Evolutionary conservation across 1,140 invertebrate genomes (phyloP), one percentile per base, ranked within the genome.

Genomic region (Aphaenogaster floridana): DNA sequence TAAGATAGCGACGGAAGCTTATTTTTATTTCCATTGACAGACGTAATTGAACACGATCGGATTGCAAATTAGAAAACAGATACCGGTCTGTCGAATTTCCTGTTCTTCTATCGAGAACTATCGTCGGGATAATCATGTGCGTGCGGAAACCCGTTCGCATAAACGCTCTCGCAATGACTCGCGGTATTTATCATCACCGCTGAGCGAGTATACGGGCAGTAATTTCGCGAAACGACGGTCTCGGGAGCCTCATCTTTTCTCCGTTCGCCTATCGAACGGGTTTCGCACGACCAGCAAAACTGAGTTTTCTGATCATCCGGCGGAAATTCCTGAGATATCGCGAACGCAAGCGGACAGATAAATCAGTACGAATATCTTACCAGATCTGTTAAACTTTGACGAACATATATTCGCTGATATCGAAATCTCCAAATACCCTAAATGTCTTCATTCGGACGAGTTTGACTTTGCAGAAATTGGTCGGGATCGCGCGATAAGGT

Each of bases 271-370:
- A 34, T 61, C 54, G 42, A 42, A 74, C 80, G 57, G 39, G 80
- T 84, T 84, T 84, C 80, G 80, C 80, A 74, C 80, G 54, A 57
- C 54, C 39, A 74, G 80, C 80, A 42, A 50, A 74, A 74, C 34
- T 48, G 69, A 84, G 69, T 84, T 84, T 84, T 76, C 80, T 28
- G 52, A 72, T 74, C 21, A 50, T 48, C 42, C 80, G 54, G 39
- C 17, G 54, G 54, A 74, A 83, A 83, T 83, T 66, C 52, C 21
- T 15, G 69, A 39, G 69, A 61, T 84, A 74, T 48, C 45, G 80
- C 68, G 42, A 64, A 83, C 68, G 52, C 42, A 15, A 66, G 68
- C 68, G 42, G n/a, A 21, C 36, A 39, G 80, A 84, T 74, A 74
- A 74, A 84, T 84, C 80, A 48, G 71, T 83, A 72, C 50, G 54